A percentile compares a stretch with the other conserved stretches of the same genome.
phyloP scores from a whole-genome alignment of 2,113 vertebrate species.

The Urocitellus parryii region DNA sequence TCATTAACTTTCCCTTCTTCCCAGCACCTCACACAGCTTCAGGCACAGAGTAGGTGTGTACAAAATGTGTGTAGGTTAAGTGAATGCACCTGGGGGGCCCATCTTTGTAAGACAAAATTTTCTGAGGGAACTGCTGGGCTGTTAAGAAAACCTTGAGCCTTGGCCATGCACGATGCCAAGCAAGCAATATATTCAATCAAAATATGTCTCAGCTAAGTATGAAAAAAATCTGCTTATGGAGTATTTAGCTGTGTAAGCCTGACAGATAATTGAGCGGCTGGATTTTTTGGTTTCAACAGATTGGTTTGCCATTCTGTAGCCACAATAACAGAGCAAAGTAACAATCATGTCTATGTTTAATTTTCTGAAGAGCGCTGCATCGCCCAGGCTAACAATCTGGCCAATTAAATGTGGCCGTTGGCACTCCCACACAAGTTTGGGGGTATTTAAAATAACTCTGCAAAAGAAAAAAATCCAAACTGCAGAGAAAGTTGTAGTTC shows the following conservation, averaged over 20 bases:
- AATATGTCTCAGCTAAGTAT: constrained; percentile 52
- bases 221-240: constrained; percentile 44
- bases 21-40: background rate
- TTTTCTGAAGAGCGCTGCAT: constrained; percentile 73
- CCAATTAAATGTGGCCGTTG: constrained; percentile 74
- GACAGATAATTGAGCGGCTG: constrained; percentile 79
- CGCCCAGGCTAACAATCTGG: constrained; percentile 70
- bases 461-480: constrained; percentile 36
- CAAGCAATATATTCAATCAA: constrained; percentile 65
- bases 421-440: constrained; percentile 63
- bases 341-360: constrained; percentile 78
- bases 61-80: background rate
- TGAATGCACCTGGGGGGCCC: background rate
- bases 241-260: constrained; percentile 67
- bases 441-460: constrained; percentile 74
- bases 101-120: background rate
- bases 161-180: constrained; percentile 11
- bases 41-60: background rate
- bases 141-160: constrained; percentile 15
- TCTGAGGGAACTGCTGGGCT: constrained; percentile 1
- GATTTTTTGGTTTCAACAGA: constrained; percentile 79
- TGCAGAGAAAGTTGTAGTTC: constrained; percentile 74
- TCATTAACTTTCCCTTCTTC: constrained; percentile 16
- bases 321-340: constrained; percentile 81
- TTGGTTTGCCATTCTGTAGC: constrained; percentile 82